These are phyloP conservation scores for Diplodus puntazzo DNA, from an alignment of 2,797 vertebrate genomes.

Conservation along the genomic window DNA sequence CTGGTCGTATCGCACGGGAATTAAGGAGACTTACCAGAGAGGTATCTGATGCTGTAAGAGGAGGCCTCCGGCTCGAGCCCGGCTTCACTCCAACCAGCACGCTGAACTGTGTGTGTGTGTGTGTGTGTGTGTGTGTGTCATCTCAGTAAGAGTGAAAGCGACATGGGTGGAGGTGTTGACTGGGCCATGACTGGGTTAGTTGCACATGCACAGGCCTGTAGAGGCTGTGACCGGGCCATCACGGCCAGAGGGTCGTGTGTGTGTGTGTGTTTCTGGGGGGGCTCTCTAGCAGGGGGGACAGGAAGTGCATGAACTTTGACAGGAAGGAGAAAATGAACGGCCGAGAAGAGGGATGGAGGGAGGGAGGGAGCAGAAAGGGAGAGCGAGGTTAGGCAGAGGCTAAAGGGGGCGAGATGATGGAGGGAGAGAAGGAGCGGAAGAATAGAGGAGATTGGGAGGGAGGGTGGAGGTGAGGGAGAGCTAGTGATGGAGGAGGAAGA, in stretches of 20 bases:
- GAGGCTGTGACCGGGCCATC: constrained; percentile 65
- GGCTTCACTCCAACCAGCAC: constrained; percentile 63
- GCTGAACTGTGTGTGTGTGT: constrained; percentile 32
- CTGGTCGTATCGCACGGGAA: background rate
- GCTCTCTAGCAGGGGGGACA: constrained; percentile 57
- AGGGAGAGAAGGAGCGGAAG: background rate
- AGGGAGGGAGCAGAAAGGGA: constrained; percentile 29
- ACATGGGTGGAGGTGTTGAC: constrained; percentile 72
- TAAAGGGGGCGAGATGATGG: constrained; percentile 47
- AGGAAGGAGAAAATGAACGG: constrained; percentile 77
- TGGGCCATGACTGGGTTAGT: constrained; percentile 65
- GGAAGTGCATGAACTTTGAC: constrained; percentile 83
- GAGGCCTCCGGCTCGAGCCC: constrained; percentile 62
- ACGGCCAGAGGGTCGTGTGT: constrained; percentile 47
- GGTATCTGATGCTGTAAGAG: constrained; percentile 13
- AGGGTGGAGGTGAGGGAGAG: constrained; percentile 1
- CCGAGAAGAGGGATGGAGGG: constrained; percentile 45
- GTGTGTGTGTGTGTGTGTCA: constrained; percentile 51
- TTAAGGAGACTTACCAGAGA: background rate
- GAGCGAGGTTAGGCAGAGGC: constrained; percentile 63
- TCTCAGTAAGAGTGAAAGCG: constrained; percentile 68
- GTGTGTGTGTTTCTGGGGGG: constrained; percentile 39
- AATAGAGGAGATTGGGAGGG: constrained; percentile 10
- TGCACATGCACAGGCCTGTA: constrained; percentile 32
- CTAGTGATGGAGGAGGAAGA: constrained; percentile 15